Conservation (phyloP, 92 coral and sea anemone genomes). For the Epizoanthus ramosus region DNA sequence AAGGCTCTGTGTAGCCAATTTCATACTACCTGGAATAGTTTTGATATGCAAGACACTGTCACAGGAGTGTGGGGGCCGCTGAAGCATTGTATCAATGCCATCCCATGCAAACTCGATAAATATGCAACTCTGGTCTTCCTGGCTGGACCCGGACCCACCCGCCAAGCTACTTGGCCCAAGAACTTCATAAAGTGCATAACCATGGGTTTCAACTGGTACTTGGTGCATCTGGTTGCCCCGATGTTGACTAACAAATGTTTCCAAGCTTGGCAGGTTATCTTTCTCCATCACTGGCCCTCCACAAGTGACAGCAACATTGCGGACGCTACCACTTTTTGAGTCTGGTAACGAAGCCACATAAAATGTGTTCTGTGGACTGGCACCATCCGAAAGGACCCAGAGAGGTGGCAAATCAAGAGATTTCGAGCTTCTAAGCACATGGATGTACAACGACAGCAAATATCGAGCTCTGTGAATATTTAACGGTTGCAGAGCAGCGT, state of each 20-base stretch:
- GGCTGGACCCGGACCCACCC: constrained; percentile 43
- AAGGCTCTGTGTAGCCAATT: constrained; percentile 61
- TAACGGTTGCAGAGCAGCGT: constrained; percentile 52
- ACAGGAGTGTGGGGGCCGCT: constrained; percentile 88
- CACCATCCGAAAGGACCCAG: constrained; percentile 74
- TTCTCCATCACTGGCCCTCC: constrained; percentile 52
- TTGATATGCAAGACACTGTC: constrained; percentile 85
- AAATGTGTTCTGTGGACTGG: constrained; percentile 58
- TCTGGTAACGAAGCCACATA: constrained; percentile 71
- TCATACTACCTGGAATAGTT: constrained; percentile 84
- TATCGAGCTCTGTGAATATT: constrained; percentile 71
- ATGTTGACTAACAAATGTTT: constrained; percentile 48
- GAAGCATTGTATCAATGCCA: constrained; percentile 68
- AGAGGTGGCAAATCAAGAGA: constrained; percentile 53
- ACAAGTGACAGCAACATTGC: constrained; percentile 60
- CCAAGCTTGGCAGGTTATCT: constrained; percentile 54
- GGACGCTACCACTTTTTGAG: constrained; percentile 31
- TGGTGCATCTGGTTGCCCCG: constrained; percentile 15
- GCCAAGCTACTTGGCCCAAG: constrained; percentile 63
- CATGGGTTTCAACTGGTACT: constrained; percentile 66
- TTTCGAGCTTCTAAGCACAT: constrained; percentile 53
- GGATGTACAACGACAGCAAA: constrained; percentile 73
- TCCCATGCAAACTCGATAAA: constrained; percentile 94
- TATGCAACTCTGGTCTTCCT: constrained; percentile 67
- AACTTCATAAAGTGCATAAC: constrained; percentile 81